These are phyloP conservation scores for Riparia riparia DNA, from an alignment of 2,113 vertebrate species.

Conservation along the genomic window DNA sequence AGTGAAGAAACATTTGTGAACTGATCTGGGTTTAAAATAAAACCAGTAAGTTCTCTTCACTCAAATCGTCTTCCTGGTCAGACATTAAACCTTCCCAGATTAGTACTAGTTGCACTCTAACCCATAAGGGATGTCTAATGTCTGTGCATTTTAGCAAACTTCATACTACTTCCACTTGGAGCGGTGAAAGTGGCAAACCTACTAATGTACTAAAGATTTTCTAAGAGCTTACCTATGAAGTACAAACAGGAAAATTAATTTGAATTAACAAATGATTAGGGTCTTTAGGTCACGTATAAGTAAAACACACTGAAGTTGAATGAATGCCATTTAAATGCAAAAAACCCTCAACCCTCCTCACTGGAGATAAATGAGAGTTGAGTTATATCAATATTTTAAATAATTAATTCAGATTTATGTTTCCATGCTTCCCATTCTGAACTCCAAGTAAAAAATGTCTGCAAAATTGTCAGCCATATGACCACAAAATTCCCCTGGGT, in stretches of 20 bases:
- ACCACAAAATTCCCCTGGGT: not conserved
- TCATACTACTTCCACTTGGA: not conserved
- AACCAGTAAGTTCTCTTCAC: not conserved
- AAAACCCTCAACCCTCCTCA: fast-evolving
- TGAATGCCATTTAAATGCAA: not conserved
- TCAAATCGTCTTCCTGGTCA: not conserved
- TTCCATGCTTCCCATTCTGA: not conserved
- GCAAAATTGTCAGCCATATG: not conserved
- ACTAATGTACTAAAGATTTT: not conserved
- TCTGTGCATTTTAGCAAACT: not conserved
- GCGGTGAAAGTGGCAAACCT: not conserved
- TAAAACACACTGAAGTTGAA: not conserved
- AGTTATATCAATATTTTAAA: not conserved
- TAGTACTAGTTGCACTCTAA: not conserved
- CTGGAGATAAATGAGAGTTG: not conserved
- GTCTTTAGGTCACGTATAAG: not conserved
- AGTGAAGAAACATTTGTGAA: not conserved
- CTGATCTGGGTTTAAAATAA: not conserved
- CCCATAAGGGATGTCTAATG: fast-evolving
- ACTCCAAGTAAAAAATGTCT: not conserved
- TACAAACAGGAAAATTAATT: not conserved
- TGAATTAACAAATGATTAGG: not conserved
- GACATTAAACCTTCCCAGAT: not conserved
- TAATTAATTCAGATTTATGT: not conserved
- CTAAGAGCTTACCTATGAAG: not conserved